Evolutionary conservation across 2,113 vertebrate species (phyloP), one percentile per base, ranked within the genome.

Genomic region (Scomber colias): DNA sequence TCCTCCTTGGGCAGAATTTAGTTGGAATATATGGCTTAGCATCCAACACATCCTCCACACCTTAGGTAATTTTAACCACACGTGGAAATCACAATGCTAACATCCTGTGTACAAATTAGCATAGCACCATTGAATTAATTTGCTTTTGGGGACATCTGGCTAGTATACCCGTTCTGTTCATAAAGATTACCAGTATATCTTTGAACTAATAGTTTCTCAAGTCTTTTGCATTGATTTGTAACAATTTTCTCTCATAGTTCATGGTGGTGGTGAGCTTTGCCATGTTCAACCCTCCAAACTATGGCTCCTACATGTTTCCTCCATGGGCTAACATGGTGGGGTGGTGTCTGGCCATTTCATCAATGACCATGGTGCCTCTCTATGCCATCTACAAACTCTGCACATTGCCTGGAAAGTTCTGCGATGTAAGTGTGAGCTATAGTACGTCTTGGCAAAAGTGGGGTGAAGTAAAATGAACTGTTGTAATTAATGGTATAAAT

Each of bases 301-400:
- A 97, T 0, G 96, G 95, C 49, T 69, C 93, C 74, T 97, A 97
- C 72, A 45, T 77, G 62, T 97, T 97, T 71, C 97, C 97, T 1
- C 87, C 84, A 8, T 97, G 97, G 97, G 97, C 97, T n/a, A 97
- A 96, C 46, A 82, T 91, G 44, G 70, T 97, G 53, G 97, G 97
- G 27, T 97, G 97, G 97, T 93, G 95, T 78, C 87, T 97, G 40
- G 96, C 97, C 46, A 88, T 95, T 0, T 97, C 97, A 11, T 97
- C 97, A n/a, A 97, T 97, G 97, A 84, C 93, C 55, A 96, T 95
- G 95, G 97, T 97, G 77, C 97, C 97, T 16, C 85, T 97, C 44
- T 97, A 97, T 0, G 97, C 97, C 15, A 92, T 96, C 90, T 97
- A 97, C 93, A 97, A 97, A 90, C 90, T 97, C 81, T 96, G 92